Conservation (phyloP, 1,140 invertebrate species). For the Trachelipus rathkii region DNA sequence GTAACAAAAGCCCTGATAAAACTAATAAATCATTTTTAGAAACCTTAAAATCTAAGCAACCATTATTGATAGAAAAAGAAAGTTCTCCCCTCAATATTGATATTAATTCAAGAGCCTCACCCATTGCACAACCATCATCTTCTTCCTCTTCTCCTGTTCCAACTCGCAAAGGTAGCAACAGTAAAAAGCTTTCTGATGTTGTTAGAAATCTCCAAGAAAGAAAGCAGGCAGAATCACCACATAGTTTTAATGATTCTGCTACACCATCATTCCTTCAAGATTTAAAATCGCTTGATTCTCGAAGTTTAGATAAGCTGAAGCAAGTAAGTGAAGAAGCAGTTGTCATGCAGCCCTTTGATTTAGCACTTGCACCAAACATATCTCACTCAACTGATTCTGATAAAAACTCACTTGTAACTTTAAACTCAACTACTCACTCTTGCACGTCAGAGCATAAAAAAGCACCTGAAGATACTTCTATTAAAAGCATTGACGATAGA, state of each 20-base stretch:
- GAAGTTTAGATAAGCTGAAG: slow-evolving; percentile 40
- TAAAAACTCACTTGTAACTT: slow-evolving; percentile 24
- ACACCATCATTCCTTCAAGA: slow-evolving; percentile 44
- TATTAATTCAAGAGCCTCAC: neutral
- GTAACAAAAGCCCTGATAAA: slow-evolving; percentile 44
- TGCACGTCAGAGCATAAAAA: slow-evolving; percentile 22
- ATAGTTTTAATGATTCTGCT: slow-evolving; percentile 23
- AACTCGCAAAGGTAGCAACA: slow-evolving; percentile 26
- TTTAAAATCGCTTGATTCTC: slow-evolving; percentile 27
- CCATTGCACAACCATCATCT: slow-evolving; percentile 19
- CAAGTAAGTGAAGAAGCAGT: slow-evolving; percentile 42
- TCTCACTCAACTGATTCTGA: slow-evolving; percentile 19
- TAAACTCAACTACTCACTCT: slow-evolving; percentile 27
- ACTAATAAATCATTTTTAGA: slow-evolving; percentile 11
- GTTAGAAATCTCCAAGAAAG: slow-evolving; percentile 41
- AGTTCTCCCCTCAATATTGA: slow-evolving; percentile 12
- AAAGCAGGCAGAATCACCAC: slow-evolving; percentile 42
- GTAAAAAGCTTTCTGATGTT: slow-evolving; percentile 44
- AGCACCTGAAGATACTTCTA: slow-evolving; percentile 24
- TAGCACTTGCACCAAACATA: slow-evolving; percentile 31
- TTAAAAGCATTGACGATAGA: slow-evolving; percentile 18
- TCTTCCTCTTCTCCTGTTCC: slow-evolving; percentile 15
- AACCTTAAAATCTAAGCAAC: neutral
- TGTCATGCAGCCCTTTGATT: slow-evolving; percentile 32
- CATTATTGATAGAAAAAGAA: slow-evolving; percentile 5